Evolutionary conservation across 2,113 vertebrate species (phyloP).

Genomic region (Scomber japonicus): DNA sequence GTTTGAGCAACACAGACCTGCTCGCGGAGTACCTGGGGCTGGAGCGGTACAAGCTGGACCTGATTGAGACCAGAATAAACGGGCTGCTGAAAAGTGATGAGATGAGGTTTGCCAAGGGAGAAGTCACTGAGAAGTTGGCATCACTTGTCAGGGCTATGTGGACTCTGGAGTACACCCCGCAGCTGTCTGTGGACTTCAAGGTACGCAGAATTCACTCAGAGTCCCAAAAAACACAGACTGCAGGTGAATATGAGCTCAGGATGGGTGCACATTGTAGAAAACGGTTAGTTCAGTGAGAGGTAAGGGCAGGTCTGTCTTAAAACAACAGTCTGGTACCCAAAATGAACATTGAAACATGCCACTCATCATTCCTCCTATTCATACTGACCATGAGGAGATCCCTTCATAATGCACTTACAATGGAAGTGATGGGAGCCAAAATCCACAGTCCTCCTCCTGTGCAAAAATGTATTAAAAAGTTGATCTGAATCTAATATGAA

Average conservation of each 20-base stretch:
- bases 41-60: constrained; percentile 85
- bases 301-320: no score
- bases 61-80: constrained; percentile 62
- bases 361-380: no score
- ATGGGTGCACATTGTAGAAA: no score
- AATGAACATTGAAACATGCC: no score
- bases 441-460: no score
- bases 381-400: no score
- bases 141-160: constrained; percentile 91
- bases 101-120: constrained; percentile 64
- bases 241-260: constrained; percentile 8
- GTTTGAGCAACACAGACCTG: constrained; percentile 94
- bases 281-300: no score
- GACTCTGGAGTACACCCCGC: constrained; percentile 93
- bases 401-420: no score
- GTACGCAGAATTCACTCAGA: constrained; percentile 68
- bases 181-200: constrained; percentile 95
- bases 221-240: background rate
- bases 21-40: constrained; percentile 93
- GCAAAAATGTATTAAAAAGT: no score
- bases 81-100: constrained; percentile 63
- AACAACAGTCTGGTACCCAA: no score
- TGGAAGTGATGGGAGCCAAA: no score
- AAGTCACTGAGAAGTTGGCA: constrained; percentile 92
- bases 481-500: no score